Conservation (phyloP, 2,797 vertebrate species). For the Echeneis naucrates region DNA sequence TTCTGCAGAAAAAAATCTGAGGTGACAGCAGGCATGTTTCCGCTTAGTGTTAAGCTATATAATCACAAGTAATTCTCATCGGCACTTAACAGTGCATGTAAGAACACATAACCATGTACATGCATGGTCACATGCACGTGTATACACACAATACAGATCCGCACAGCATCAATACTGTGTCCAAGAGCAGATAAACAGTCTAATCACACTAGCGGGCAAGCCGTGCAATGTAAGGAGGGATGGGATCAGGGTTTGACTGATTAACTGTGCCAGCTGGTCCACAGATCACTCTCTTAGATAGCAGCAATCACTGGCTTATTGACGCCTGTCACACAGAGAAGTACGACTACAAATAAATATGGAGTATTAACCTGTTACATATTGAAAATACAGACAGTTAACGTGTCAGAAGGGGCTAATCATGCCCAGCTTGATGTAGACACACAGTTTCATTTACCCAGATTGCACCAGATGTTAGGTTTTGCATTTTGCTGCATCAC, state of each 20-base stretch:
- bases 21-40: constrained; percentile 16
- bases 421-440: constrained; percentile 12
- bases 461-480: constrained; percentile 22
- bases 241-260: constrained; percentile 72
- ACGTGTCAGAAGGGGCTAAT: constrained; percentile 28
- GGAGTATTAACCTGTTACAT: constrained; percentile 19
- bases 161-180: constrained; percentile 33
- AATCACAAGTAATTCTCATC: constrained; percentile 34
- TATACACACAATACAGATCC: constrained; percentile 19
- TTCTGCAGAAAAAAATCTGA: constrained; percentile 15
- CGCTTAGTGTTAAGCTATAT: constrained; percentile 14
- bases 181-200: constrained; percentile 69
- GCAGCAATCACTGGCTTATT: constrained; percentile 71
- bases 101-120: constrained; percentile 10
- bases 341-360: constrained; percentile 43
- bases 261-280: constrained; percentile 73
- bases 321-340: constrained; percentile 49
- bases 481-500: constrained; percentile 1
- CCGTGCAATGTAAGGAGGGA: constrained; percentile 68
- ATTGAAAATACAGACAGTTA: constrained; percentile 19
- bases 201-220: constrained; percentile 71
- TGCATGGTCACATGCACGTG: constrained; percentile 13
- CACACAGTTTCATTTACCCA: constrained; percentile 1
- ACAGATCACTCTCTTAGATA: constrained; percentile 69
- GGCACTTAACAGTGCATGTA: not conserved